phyloP scores from a whole-genome alignment of 2,888 invertebrate genomes.

The Eristalis intricaria region DNA sequence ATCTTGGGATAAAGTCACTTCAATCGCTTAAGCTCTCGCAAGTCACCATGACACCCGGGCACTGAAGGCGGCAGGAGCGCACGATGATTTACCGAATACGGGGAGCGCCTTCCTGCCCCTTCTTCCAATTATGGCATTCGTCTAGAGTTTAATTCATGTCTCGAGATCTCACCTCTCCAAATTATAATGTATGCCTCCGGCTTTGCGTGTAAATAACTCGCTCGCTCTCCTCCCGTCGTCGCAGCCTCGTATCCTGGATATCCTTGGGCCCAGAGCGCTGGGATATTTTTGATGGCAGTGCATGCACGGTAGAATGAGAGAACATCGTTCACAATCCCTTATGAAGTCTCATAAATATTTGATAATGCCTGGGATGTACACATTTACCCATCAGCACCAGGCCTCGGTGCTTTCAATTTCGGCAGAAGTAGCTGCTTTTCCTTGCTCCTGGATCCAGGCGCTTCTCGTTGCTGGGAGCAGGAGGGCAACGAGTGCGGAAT shows the following conservation, averaged over 20 bases:
- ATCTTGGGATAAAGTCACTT: constrained; percentile 31
- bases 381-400: constrained; percentile 25
- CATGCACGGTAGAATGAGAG: background rate
- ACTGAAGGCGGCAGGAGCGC: background rate
- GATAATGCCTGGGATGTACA: background rate
- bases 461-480: background rate
- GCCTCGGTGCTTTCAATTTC: constrained; percentile 21
- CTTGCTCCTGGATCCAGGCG: background rate
- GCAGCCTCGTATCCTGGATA: background rate
- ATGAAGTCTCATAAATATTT: constrained; percentile 41
- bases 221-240: background rate
- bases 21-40: constrained; percentile 10
- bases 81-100: background rate
- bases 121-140: constrained; percentile 23
- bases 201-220: constrained; percentile 18
- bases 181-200: constrained; percentile 24
- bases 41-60: constrained; percentile 4
- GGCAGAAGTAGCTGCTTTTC: background rate
- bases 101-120: background rate
- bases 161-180: constrained; percentile 27
- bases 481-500: background rate
- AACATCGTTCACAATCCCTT: constrained; percentile 6
- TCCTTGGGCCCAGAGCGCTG: background rate
- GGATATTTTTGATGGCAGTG: constrained; percentile 6
- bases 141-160: constrained; percentile 31